phyloP scores from a whole-genome alignment of 2,888 invertebrate species.

The Heliconius ethilla region DNA sequence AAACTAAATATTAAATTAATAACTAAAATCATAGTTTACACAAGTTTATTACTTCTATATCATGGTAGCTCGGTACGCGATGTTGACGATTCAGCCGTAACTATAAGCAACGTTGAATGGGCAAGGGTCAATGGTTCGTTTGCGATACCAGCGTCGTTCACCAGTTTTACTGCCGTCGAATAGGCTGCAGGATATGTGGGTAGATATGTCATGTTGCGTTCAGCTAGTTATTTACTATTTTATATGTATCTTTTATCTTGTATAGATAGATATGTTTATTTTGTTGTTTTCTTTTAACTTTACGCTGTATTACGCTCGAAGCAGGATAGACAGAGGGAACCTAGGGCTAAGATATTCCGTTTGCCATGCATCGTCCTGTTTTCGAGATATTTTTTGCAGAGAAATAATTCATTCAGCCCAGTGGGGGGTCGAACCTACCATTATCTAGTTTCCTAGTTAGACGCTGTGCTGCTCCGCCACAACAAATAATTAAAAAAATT shows the following conservation, averaged over 20 bases:
- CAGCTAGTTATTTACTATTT: neutral
- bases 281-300: too few species aligned
- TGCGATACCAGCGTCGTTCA: slow-evolving; percentile 24
- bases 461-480: too few species aligned
- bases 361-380: neutral
- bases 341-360: too few species aligned
- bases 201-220: neutral
- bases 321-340: too few species aligned
- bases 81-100: slow-evolving; percentile 13
- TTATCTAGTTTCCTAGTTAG: too few species aligned
- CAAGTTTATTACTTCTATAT: neutral
- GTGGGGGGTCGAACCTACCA: too few species aligned
- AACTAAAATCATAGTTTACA: neutral
- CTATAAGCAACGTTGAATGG: slow-evolving; percentile 2
- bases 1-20: neutral
- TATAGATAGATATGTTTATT: neutral
- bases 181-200: neutral
- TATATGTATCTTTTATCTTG: neutral
- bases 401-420: too few species aligned
- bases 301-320: too few species aligned
- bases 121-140: slow-evolving; percentile 18
- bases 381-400: neutral
- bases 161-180: slow-evolving; percentile 26
- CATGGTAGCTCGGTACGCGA: neutral
- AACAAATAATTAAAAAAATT: too few species aligned